A percentile compares a stretch with the other conserved stretches of the same genome.
These are phyloP conservation scores for Drosophila neocordata DNA, from an alignment of 1,140 invertebrate genomes.

Conservation along the genomic window DNA sequence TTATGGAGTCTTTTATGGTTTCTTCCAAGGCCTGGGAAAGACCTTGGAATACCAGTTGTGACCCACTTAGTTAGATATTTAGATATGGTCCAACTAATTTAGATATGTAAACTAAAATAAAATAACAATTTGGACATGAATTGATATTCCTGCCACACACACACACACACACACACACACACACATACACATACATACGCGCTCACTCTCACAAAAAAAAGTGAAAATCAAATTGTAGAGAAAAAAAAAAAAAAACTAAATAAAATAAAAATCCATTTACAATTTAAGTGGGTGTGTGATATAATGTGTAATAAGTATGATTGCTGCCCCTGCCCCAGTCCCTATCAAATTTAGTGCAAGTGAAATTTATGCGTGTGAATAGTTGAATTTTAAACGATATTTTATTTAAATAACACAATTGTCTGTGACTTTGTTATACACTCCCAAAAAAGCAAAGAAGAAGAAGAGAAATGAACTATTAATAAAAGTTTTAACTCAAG, in stretches of 20 bases:
- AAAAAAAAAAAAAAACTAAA: background rate
- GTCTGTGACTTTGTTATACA: background rate
- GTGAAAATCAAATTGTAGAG: slow-evolving; percentile 55
- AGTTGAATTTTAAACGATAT: slow-evolving; percentile 56
- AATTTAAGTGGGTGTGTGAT: slow-evolving; percentile 61
- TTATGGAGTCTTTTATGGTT: slow-evolving; percentile 1
- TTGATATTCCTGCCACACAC: slow-evolving; percentile 42
- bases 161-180: background rate
- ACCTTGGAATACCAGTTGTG: slow-evolving; percentile 42
- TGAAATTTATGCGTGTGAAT: slow-evolving; percentile 78
- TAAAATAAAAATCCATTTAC: slow-evolving; percentile 64
- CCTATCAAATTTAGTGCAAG: slow-evolving; percentile 66
- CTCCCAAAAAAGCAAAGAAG: too few relatives aligned
- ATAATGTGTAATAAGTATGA: slow-evolving; percentile 44
- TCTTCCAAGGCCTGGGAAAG: slow-evolving; percentile 55
- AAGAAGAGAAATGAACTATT: too few relatives aligned
- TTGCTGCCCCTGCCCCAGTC: slow-evolving; percentile 13
- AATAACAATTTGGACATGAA: background rate
- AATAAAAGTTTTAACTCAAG: too few relatives aligned
- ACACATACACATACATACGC: background rate
- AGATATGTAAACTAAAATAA: slow-evolving; percentile 3
- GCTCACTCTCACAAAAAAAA: slow-evolving; percentile 37
- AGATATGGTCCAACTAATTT: slow-evolving; percentile 24
- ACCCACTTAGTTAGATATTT: slow-evolving; percentile 35
- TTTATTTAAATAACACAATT: slow-evolving; percentile 2